Evolutionary conservation across 2,797 vertebrate genomes (phyloP), one percentile per base, ranked within the genome.

Genomic region (Linurgus olivaceus): DNA sequence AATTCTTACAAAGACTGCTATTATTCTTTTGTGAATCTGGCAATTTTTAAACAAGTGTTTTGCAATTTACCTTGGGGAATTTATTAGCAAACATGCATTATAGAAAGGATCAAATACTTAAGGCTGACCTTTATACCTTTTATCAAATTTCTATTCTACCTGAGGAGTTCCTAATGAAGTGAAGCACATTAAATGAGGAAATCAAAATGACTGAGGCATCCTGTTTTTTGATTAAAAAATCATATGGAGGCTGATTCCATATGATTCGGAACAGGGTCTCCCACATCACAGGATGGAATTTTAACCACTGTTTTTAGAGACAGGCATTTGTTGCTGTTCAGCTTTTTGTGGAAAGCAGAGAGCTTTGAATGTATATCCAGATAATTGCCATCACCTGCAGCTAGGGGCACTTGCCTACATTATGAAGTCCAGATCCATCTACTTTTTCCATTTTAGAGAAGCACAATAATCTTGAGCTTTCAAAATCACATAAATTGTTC

Each of bases 401-500:
- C 37, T 61, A 28, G 6, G 15, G 16, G 1, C 26, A 37, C 13
- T 31, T 55, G 4, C 42, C 28, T 52, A 25, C 4, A 3, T 55
- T 42, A 42, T 35, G 48, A 62, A 61, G 10, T 40, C 31, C 50
- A 79, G 25, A 45, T 73, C 8, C 24, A 76, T 42, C 28, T 76
- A 11, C 10, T 70, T 76, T 76, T 86, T 79, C 20, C 8, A 28
- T 40, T 29, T 65, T 40, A 79, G 38, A 70, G 14, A 38, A 61
- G 23, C 8, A 65, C 19, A 90, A 72, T 37, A 54, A 50, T 59
- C 24, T n/a, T 59, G 44, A 54, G 6, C 11, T 45, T 87, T 24
- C 31, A 20, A 26, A 5, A 40, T 33, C 0, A 0, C 5, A 18
- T 31, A n/a, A 72, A 66, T 15, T 9, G 47, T 17, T 61, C 17